Base-by-base conservation (phyloP, 1,140 invertebrate genomes). In the Caerostris extrusa region DNA sequence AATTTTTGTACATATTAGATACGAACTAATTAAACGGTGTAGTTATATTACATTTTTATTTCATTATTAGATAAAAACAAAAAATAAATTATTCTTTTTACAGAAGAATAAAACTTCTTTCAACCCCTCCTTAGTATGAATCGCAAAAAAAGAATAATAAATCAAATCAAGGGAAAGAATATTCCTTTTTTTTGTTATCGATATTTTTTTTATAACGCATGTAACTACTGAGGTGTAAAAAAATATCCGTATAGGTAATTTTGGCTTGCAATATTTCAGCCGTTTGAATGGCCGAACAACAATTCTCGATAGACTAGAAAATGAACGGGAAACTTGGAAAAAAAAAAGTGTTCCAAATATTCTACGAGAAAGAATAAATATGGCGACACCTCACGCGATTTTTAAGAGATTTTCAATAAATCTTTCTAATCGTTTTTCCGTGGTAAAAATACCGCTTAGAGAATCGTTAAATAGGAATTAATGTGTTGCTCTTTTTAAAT, bases 341-440 rank as follows among this genome's bases (percentile, higher is more conserved):
- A 56, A 19, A 56, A 57, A 83, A 83, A 83, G 3, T n/a, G 57
- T 19, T n/a, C 3, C 82, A 12, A 83, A 83, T 83, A 83, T 17
- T 8, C 3, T 58, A 7, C 56, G 0, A 1, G 17, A n/a, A 57
- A 19, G 82, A 57, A 83, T 83, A 83, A 83, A 83, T 83, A 83
- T 83, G 56, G 17, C 56, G 82, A 57, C 82, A 58, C 82, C 82
- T 83, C 82, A 83, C 82, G 82, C 82, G 17, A 83, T 57, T 83
- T 58, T 57, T 58, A 19, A 58, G 6, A 17, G 14, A 7, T 83
- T 83, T 83, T 83, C 19, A 83, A 83, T 83, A 83, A 83, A 83
- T 83, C 56, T 7, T 58, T 83, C 8, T 77, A 77, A 77, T 53
- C 71, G 50, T 50, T 50, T 50, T 53, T 77, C 34, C 10, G 1